Evolutionary conservation across 2,888 invertebrate genomes (phyloP), one percentile per base, ranked within the genome.

Genomic region (Polyploca ridens): DNA sequence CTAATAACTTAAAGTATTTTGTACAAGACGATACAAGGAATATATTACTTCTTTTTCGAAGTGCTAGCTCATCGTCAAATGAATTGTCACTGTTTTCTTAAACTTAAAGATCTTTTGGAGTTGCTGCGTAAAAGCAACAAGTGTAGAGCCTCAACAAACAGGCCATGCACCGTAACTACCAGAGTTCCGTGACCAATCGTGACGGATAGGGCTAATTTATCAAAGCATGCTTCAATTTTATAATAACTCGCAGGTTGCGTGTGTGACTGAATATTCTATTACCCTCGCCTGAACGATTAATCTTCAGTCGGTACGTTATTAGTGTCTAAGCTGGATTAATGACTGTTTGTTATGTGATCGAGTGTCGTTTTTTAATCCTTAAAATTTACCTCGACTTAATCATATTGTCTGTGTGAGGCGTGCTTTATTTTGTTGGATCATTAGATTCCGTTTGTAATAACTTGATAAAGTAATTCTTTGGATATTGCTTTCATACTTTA

Each of bases 251-350:
- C 85, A 88, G 88, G 89, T 90, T 89, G 90, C 90, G 89, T 91
- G 90, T 90, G 89, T 89, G 90, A 92, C 90, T 89, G 89, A 89
- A 90, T 91, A 92, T 93, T 93, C 92, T 93, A 91, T 92, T 91
- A 90, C 86, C 82, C 76, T 76, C 76, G 83, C 83, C 77, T 78
- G 76, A 77, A 82, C 90, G 83, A 92, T 92, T 91, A 91, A 93
- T 93, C 91, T 92, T 90, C 83, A 73, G 76, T 71, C 73, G 73
- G 74, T 82, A 79, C 78, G 86, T 90, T 90, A 90, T 92, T 91
- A 90, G 86, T 86, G 90, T 89, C 89, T 87, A 85, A 88, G 83
- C 83, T 84, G 84, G 86, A 93, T 92, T 93, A 91, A 92, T 91
- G 89, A 84, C 81, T 91, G 89, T 92, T 91, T 91, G 89, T 85